Evolutionary conservation across 2,113 vertebrate species (phyloP).

Genomic region (Paradisaea rubra): DNA sequence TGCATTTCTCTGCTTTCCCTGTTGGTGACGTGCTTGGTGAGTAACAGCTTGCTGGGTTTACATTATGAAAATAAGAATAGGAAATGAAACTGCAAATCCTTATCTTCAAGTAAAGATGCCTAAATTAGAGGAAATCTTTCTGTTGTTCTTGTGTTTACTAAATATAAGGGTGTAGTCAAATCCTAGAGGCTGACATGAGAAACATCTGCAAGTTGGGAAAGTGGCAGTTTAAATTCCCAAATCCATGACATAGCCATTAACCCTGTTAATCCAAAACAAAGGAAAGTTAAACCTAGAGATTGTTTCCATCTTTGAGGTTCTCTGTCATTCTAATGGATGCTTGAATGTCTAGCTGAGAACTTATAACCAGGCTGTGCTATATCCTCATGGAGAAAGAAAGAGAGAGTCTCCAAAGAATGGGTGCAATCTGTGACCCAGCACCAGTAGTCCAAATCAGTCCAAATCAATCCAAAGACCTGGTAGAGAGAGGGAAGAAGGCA

Average conservation of each 20-base stretch:
- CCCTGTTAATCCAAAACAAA: background rate
- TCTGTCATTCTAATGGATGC: background rate
- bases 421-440: background rate
- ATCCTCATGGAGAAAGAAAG: background rate
- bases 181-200: background rate
- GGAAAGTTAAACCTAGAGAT: background rate
- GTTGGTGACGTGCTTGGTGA: background rate
- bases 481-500: background rate
- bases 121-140: slow-evolving; percentile 22
- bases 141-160: slow-evolving; percentile 18
- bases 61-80: slow-evolving; percentile 6
- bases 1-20: background rate
- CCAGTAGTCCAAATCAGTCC: background rate
- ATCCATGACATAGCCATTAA: background rate
- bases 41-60: slow-evolving; percentile 31
- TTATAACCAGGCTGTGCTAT: background rate
- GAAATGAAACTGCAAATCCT: slow-evolving; percentile 8
- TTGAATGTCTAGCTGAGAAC: background rate
- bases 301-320: background rate
- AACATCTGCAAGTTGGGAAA: background rate
- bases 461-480: background rate
- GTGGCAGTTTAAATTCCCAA: background rate
- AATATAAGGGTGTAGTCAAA: background rate
- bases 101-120: background rate
- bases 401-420: background rate